Conservation (phyloP, 2,888 invertebrate species). For the Lucinisca nassula region DNA sequence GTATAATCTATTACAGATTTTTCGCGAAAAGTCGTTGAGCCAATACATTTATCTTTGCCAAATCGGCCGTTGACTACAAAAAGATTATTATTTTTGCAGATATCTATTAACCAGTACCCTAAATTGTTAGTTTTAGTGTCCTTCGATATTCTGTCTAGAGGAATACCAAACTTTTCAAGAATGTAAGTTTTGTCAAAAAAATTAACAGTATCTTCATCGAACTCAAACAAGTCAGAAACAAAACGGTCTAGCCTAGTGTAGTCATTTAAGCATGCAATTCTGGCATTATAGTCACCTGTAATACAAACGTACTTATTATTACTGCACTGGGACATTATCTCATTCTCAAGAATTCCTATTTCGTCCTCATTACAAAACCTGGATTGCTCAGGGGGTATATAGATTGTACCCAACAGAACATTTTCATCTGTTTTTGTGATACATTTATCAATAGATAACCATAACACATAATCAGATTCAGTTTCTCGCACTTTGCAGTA, state of each 20-base stretch:
- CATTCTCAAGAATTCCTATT: background rate
- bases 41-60: background rate
- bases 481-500: background rate
- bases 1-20: background rate
- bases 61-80: background rate
- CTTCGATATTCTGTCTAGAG: background rate
- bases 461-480: background rate
- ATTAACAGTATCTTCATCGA: background rate
- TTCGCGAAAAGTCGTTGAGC: background rate
- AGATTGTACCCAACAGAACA: background rate
- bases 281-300: background rate
- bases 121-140: background rate
- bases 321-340: background rate
- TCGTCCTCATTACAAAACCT: background rate
- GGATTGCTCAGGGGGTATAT: background rate
- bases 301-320: background rate
- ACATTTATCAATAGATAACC: background rate
- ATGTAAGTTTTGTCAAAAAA: background rate
- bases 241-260: background rate
- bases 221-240: slow-evolving; percentile 2
- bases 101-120: background rate
- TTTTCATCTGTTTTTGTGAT: background rate
- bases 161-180: background rate
- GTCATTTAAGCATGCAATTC: background rate
- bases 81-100: slow-evolving; percentile 11